These are phyloP conservation scores for Cladorhizidae sp. DNA, from an alignment of 37 sponge, comb jelly and placozoan genomes.

Conservation along the genomic window DNA sequence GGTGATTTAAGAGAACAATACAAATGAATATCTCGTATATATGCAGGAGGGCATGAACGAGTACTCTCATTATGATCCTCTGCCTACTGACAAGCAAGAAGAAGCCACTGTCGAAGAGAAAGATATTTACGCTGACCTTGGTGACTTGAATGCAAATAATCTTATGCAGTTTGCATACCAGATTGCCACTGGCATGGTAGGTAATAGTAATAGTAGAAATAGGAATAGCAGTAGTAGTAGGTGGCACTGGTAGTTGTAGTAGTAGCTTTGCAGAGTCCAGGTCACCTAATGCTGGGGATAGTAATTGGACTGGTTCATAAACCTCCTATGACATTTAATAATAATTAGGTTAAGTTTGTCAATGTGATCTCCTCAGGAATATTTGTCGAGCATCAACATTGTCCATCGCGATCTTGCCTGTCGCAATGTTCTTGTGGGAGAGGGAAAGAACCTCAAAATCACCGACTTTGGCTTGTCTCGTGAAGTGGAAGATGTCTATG, in stretches of 20 bases:
- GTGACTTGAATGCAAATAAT: constrained; percentile 46
- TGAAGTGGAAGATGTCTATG: constrained; percentile 51
- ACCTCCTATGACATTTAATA: too few species aligned
- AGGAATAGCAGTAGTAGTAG: too few species aligned
- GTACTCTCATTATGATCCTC: constrained; percentile 44
- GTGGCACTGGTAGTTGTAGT: too few species aligned
- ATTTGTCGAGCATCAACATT: constrained; percentile 57
- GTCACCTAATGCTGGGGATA: too few species aligned
- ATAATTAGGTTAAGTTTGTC: too few species aligned
- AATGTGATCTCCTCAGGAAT: constrained; percentile 38
- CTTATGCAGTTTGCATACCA: constrained; percentile 71
- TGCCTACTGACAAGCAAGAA: neutral
- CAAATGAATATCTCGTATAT: neutral
- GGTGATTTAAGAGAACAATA: too few species aligned
- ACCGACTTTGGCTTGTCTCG: constrained; percentile 86
- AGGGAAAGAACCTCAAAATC: constrained; percentile 75
- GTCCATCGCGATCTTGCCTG: constrained; percentile 86
- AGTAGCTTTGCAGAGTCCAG: too few species aligned
- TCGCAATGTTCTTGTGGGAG: constrained; percentile 75
- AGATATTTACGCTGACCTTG: constrained; percentile 29
- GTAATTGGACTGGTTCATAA: too few species aligned
- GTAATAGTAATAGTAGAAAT: neutral
- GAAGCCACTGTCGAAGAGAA: neutral
- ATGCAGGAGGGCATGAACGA: constrained; percentile 36
- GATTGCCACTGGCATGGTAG: constrained; percentile 71